phyloP scores from a whole-genome alignment of 2,797 vertebrate genomes.

The Aeoliscus strigatus region DNA sequence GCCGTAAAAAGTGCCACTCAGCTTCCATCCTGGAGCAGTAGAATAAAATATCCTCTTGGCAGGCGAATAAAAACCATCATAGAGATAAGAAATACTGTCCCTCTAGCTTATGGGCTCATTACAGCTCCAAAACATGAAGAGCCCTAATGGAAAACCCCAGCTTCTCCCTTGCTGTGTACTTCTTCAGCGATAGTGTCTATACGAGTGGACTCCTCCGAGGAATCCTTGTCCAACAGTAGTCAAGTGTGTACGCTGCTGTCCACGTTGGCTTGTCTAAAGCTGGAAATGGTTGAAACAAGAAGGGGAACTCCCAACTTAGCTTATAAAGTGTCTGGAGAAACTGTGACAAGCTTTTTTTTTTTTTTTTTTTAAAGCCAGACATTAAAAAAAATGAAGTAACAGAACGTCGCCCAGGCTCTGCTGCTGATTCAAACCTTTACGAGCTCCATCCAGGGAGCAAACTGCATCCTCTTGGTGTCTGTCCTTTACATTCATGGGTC shows the following conservation, averaged over 20 bases:
- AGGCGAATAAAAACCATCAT: slow-evolving; percentile 42
- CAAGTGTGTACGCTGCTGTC: slow-evolving; percentile 14
- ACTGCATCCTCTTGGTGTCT: slow-evolving; percentile 12
- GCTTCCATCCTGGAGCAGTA: slow-evolving; percentile 26
- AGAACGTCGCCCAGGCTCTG: slow-evolving; percentile 42
- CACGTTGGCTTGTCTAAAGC: slow-evolving; percentile 26
- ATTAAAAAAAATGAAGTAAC: slow-evolving; percentile 37
- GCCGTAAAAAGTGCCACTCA: slow-evolving; percentile 41
- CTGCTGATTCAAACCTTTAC: slow-evolving; percentile 40
- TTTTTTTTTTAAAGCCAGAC: slow-evolving; percentile 31
- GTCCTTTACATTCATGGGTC: too few species aligned
- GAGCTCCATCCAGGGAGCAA: slow-evolving; percentile 36
- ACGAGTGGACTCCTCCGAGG: slow-evolving; percentile 31
- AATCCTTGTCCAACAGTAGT: slow-evolving; percentile 44
- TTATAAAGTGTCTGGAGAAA: slow-evolving; percentile 51
- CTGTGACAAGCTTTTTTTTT: slow-evolving; percentile 36
- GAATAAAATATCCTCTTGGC: slow-evolving; percentile 51
- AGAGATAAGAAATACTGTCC: slow-evolving; percentile 58
- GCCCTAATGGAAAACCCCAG: slow-evolving; percentile 22
- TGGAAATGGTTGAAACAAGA: slow-evolving; percentile 22
- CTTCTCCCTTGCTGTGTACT: slow-evolving; percentile 9
- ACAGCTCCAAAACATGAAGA: slow-evolving; percentile 46
- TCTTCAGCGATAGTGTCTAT: slow-evolving; percentile 18
- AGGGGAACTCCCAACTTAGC: slow-evolving; percentile 24
- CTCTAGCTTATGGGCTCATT: slow-evolving; percentile 51